These are phyloP conservation scores for Dryobota labecula DNA, from an alignment of 2,888 invertebrate species.

Conservation along the genomic window DNA sequence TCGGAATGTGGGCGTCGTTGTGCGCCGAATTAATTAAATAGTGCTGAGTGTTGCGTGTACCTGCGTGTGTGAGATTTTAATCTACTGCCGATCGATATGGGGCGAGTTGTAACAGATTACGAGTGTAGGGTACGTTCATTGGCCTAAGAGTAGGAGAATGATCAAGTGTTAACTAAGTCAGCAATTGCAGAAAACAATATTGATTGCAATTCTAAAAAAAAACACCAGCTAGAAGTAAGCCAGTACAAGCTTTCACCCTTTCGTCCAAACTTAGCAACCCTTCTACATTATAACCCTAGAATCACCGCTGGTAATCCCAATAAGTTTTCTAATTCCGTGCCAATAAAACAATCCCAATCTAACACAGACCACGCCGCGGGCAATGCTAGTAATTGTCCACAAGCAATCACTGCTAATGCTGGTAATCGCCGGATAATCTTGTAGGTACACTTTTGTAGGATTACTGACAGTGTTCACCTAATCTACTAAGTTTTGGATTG, in stretches of 20 bases:
- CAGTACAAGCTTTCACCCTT: not conserved
- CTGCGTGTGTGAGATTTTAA: constrained; percentile 52
- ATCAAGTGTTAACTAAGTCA: too few relatives aligned
- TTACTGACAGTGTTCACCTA: constrained; percentile 12
- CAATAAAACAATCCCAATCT: constrained; percentile 43
- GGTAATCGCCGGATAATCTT: constrained; percentile 24
- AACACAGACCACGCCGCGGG: constrained; percentile 38
- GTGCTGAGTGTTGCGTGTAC: constrained; percentile 55
- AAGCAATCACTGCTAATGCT: constrained; percentile 52
- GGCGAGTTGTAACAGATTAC: not conserved
- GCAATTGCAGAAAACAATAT: not conserved
- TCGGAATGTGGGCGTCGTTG: constrained; percentile 57
- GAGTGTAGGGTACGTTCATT: not conserved
- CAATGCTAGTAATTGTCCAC: constrained; percentile 48
- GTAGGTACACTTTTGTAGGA: constrained; percentile 7
- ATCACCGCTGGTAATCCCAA: constrained; percentile 33
- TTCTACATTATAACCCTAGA: too few relatives aligned
- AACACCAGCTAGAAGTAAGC: not conserved
- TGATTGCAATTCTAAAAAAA: not conserved
- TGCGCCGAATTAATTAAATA: constrained; percentile 66
- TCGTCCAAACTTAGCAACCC: constrained; percentile 3
- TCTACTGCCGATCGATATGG: constrained; percentile 39
- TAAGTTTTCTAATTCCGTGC: constrained; percentile 38
- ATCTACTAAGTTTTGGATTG: constrained; percentile 12
- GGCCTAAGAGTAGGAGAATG: not conserved